Percentiles rank a stretch among this genome's conserved stretches.
phyloP scores from a whole-genome alignment of 2,797 vertebrate species.

The Petrocephalus sullivani region DNA sequence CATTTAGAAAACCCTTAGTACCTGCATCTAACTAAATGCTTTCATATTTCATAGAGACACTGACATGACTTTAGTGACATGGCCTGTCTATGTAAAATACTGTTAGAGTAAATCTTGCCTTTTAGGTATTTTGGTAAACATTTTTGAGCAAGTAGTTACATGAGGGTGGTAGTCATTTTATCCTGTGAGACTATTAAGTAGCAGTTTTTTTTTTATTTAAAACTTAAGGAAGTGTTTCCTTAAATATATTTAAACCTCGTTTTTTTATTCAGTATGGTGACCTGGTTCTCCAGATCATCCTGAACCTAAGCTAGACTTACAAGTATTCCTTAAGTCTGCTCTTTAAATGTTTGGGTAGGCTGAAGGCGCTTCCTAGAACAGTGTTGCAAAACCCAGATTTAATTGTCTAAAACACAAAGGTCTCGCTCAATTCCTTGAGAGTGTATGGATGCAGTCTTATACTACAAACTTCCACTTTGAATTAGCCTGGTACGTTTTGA shows the following conservation, averaged over 20 bases:
- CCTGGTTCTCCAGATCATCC: neutral
- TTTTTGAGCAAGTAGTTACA: neutral
- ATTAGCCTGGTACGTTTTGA: neutral
- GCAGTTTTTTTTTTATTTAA: neutral
- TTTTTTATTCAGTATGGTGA: neutral
- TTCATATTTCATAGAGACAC: neutral
- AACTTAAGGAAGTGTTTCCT: neutral
- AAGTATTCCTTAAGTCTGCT: neutral
- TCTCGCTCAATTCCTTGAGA: neutral
- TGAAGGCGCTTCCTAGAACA: neutral
- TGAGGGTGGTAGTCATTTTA: neutral
- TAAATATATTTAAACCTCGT: neutral
- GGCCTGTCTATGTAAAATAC: neutral
- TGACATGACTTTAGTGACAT: neutral
- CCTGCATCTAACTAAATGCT: neutral
- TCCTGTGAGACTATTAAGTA: neutral
- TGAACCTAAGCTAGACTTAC: neutral
- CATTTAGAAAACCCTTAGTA: neutral
- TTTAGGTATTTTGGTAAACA: neutral
- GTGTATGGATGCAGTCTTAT: neutral
- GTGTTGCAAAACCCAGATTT: neutral
- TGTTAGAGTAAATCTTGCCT: neutral
- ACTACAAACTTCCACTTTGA: neutral
- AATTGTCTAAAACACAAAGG: neutral
- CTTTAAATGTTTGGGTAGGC: neutral